phyloP scores from a whole-genome alignment of 2,797 vertebrate species.

The Pangasius djambal region DNA sequence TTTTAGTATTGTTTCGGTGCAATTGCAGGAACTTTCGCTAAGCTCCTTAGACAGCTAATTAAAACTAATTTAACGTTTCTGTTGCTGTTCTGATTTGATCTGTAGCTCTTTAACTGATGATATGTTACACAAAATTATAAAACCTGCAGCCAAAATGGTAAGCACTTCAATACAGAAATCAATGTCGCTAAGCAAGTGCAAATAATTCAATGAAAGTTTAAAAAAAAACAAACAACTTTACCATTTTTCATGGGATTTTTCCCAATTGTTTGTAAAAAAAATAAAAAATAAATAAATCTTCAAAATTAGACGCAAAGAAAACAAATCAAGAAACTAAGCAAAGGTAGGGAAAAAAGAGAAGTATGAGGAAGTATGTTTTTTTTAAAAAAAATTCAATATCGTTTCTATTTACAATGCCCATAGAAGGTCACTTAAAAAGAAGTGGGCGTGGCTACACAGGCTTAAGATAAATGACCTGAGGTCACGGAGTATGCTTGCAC shows the following conservation, averaged over 20 bases:
- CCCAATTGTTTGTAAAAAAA: too few relatives aligned
- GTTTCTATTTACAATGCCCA: neutral
- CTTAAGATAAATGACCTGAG: neutral
- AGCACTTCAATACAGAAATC: neutral
- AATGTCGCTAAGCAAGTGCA: neutral
- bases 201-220: neutral
- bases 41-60: neutral
- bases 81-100: neutral
- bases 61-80: neutral
- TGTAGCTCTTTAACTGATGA: neutral
- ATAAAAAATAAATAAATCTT: too few relatives aligned
- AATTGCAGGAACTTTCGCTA: neutral
- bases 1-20: neutral
- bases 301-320: neutral
- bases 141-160: neutral
- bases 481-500: too few relatives aligned
- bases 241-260: too few relatives aligned
- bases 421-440: neutral
- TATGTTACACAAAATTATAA: neutral
- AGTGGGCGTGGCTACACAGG: neutral
- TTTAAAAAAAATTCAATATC: neutral
- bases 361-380: neutral
- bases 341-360: neutral
- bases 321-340: neutral
- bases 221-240: too few relatives aligned